These are phyloP conservation scores for Pyrocephalus nanus DNA, from an alignment of 2,797 vertebrate species.

Conservation along the genomic window DNA sequence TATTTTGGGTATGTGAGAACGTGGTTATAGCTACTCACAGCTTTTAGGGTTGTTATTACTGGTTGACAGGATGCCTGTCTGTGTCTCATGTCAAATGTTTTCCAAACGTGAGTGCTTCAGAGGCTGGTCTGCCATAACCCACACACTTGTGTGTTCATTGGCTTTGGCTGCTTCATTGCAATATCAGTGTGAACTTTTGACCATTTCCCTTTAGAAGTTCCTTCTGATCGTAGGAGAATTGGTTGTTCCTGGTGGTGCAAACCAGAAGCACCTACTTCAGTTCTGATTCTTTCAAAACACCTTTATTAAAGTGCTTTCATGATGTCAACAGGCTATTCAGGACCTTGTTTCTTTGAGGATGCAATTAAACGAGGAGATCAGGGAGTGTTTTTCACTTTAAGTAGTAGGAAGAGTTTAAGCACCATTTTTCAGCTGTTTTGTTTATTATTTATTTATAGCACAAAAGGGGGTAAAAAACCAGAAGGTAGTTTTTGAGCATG, in stretches of 20 bases:
- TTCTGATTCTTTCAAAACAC: not conserved
- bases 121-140: not conserved
- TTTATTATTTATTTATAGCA: not conserved
- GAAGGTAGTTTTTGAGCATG: not conserved
- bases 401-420: not conserved
- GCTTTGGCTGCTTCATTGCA: not conserved
- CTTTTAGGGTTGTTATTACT: slow-evolving; percentile 5
- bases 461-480: not conserved
- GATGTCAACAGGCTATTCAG: not conserved
- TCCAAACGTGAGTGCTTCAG: not conserved
- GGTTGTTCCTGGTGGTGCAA: not conserved
- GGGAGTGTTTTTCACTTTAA: not conserved
- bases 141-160: not conserved
- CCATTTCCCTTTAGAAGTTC: not conserved
- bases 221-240: not conserved
- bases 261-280: not conserved
- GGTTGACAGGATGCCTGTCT: not conserved
- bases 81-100: not conserved
- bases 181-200: not conserved
- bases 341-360: not conserved
- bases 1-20: not conserved
- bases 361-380: not conserved
- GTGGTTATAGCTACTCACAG: not conserved
- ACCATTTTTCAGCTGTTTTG: not conserved
- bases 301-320: not conserved